Base-by-base conservation (phyloP, 1,140 invertebrate genomes). In the Heliothis subflexa region DNA sequence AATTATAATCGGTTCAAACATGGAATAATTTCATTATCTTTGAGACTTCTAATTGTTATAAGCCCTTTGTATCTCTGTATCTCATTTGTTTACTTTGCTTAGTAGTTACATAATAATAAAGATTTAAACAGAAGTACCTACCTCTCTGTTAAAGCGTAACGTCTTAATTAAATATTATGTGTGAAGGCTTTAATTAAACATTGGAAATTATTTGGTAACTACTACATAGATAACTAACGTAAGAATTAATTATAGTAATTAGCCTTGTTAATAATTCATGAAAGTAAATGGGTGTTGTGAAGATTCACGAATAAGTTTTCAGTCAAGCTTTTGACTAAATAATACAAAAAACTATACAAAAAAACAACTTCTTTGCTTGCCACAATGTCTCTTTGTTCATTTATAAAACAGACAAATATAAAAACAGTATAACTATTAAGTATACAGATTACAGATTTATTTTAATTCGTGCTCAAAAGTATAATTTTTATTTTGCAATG, bases 211-310 rank as follows among this genome's bases (percentile, higher is more conserved):
- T 28, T 62, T 62, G n/a, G 14, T 62, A 62, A 62, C 14, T 28
- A 59, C 2, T 9, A 28, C 28, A 28, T 62, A 33, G 61, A 59
- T 28, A 62, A 33, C 28, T 40, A 33, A 62, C 33, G n/a, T 12
- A 62, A 62, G 61, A 62, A 62, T 62, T 62, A 62, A 62, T 62
- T 33, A n/a, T 62, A 40, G 61, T 62, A 62, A 62, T 62, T 14
- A 62, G 61, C 7, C n/a, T 16, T 18, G 21, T 28, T 62, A 16
- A n/a, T 62, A 13, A 62, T 16, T 45, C 10, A 10, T 11, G 5
- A 28, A 14, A 3, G 14, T 62, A 2, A 40, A 57, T 57, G 55
- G 12, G 13, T 55, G 7, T 40, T 40, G 5, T 40, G 33, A 40
- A n/a, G 13, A 52, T 4, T 52, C 14, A 52, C 14, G 3, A 7